Percentiles rank a stretch among this genome's conserved stretches.
Evolutionary conservation across 92 coral and sea anemone species (phyloP).

Genomic region (Phenganax subtilis): DNA sequence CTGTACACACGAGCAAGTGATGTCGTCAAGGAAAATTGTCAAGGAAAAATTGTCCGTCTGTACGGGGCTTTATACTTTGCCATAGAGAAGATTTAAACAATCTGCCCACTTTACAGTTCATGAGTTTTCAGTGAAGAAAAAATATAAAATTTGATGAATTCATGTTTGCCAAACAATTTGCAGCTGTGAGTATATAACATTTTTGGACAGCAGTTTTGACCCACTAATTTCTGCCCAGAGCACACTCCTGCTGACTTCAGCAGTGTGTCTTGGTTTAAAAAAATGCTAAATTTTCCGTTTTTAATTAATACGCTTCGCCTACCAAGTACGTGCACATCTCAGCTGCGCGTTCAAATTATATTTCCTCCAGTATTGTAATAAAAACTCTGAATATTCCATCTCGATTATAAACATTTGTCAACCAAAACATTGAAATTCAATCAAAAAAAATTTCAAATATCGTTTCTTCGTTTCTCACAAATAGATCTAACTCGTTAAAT

Average conservation of each 20-base stretch:
- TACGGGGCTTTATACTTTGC: too few relatives aligned
- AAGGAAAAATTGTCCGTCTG: too few relatives aligned
- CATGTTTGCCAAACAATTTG: background rate
- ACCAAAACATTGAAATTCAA: background rate
- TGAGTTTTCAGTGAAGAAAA: too few relatives aligned
- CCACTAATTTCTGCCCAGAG: conserved; percentile 9
- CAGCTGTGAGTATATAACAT: conserved; percentile 9
- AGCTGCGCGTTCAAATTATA: background rate
- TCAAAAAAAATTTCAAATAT: conserved; percentile 8
- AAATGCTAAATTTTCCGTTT: background rate
- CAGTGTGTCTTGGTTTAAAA: conserved; percentile 28
- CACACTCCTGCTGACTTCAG: conserved; percentile 29
- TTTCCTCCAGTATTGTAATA: background rate
- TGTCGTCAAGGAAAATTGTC: too few relatives aligned
- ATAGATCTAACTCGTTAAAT: conserved; percentile 34
- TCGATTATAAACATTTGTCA: background rate
- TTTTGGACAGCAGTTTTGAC: conserved; percentile 10
- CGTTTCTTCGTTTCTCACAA: conserved; percentile 28
- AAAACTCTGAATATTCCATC: background rate
- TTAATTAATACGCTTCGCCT: conserved; percentile 18
- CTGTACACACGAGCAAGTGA: too few relatives aligned
- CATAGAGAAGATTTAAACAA: too few relatives aligned
- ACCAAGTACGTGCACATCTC: background rate
- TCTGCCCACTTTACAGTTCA: too few relatives aligned
- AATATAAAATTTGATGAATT: background rate